Evolutionary conservation across 2,113 vertebrate species (phyloP).

Genomic region (Anolis sagrei): DNA sequence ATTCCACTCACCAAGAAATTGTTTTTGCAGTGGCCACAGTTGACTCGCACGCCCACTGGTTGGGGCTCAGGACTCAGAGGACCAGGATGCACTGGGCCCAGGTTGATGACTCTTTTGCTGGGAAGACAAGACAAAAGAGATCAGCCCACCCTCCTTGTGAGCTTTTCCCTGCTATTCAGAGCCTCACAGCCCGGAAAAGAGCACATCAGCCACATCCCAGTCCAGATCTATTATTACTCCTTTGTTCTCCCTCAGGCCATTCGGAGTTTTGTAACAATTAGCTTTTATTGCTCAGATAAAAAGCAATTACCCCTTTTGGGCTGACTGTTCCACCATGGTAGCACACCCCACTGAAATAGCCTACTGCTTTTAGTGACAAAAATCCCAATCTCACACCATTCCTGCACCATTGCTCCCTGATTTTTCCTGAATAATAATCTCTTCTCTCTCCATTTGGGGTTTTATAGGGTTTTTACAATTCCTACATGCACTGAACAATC

Average conservation of each 20-base stretch:
- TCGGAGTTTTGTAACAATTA: neutral
- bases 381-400: neutral
- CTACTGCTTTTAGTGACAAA: neutral
- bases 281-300: neutral
- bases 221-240: neutral
- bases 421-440: neutral
- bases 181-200: neutral
- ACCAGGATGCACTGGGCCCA: slow-evolving; percentile 90
- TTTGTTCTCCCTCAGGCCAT: neutral
- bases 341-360: neutral
- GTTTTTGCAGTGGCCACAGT: slow-evolving; percentile 93
- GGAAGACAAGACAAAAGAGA: neutral
- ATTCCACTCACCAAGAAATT: slow-evolving; percentile 84
- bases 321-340: neutral
- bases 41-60: slow-evolving; percentile 88
- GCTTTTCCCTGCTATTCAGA: neutral
- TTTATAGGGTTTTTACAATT: too few species aligned
- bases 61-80: slow-evolving; percentile 90
- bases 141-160: neutral
- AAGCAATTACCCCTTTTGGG: too few species aligned
- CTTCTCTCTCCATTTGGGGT: too few species aligned
- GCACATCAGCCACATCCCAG: neutral
- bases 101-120: slow-evolving; percentile 93
- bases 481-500: too few species aligned
- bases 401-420: too few species aligned